Evolutionary conservation across 2,888 invertebrate genomes (phyloP).

Genomic region (Zootermopsis nevadensis): DNA sequence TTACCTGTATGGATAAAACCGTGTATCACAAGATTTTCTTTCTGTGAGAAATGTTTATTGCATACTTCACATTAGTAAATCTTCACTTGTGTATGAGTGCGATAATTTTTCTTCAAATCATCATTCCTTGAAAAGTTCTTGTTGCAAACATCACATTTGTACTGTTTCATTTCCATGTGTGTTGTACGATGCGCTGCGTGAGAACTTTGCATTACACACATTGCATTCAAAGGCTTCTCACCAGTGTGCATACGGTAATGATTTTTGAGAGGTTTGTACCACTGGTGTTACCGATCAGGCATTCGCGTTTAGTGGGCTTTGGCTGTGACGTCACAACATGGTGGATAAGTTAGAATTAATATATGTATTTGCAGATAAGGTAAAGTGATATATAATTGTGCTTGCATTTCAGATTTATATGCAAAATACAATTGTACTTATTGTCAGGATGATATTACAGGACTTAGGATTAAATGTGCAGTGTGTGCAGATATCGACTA

Average conservation of each 20-base stretch:
- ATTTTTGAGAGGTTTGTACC: neutral
- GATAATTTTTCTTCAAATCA: neutral
- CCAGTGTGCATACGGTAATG: neutral
- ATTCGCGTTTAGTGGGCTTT: neutral
- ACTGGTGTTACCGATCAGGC: neutral
- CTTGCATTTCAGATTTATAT: constrained; percentile 51
- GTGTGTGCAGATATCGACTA: constrained; percentile 93
- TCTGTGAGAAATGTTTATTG: neutral
- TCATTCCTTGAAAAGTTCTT: neutral
- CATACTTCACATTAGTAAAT: neutral
- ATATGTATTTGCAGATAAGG: neutral
- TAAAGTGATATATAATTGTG: neutral
- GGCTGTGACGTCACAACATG: constrained; percentile 50
- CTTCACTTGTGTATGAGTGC: neutral
- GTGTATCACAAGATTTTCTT: neutral
- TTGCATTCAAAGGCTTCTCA: neutral
- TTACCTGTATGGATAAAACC: neutral
- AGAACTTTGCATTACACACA: neutral
- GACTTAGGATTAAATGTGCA: constrained; percentile 89
- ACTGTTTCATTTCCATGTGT: neutral
- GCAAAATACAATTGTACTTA: constrained; percentile 77
- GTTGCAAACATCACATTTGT: neutral
- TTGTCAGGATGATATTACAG: constrained; percentile 93
- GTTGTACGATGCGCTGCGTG: neutral
- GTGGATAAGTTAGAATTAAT: constrained; percentile 30